phyloP scores from a whole-genome alignment of 2,888 invertebrate species.

The Agrypnus murinus region DNA sequence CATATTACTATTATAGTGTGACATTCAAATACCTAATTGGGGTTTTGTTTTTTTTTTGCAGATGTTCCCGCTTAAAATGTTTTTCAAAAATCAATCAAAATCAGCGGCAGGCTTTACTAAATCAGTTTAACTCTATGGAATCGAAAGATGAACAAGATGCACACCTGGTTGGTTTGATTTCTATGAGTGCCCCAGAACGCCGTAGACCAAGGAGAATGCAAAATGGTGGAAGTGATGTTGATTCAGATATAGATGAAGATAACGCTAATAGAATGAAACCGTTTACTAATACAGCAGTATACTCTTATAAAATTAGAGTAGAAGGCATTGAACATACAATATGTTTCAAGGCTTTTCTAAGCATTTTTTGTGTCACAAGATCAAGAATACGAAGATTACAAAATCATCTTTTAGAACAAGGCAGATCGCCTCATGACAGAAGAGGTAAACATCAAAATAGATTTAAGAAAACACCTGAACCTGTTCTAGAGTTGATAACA shows the following conservation, averaged over 20 bases:
- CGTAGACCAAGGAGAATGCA: not conserved
- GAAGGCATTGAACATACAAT: constrained; percentile 6
- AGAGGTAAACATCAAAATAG: not conserved
- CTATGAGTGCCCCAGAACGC: constrained; percentile 2
- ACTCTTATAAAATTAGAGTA: constrained; percentile 8
- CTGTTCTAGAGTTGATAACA: not conserved
- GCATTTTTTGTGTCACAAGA: constrained; percentile 6
- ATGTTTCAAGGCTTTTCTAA: constrained; percentile 22
- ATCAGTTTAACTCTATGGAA: constrained; percentile 21
- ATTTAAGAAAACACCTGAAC: too few species aligned
- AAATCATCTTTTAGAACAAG: constrained; percentile 3
- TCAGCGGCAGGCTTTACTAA: constrained; percentile 14
- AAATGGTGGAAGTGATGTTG: not conserved
- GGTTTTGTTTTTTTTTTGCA: constrained; percentile 8
- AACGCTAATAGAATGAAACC: constrained; percentile 6
- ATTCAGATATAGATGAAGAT: constrained; percentile 12
- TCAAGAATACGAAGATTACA: constrained; percentile 12
- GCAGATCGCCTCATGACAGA: not conserved
- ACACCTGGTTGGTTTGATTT: constrained; percentile 15
- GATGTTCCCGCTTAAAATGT: constrained; percentile 10
- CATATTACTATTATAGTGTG: too few species aligned
- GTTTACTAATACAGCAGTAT: constrained; percentile 14
- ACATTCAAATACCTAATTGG: too few species aligned
- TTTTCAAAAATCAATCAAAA: constrained; percentile 7
- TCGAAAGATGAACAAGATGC: constrained; percentile 24